phyloP scores from a whole-genome alignment of 2,888 invertebrate genomes.

The Formica aserva region DNA sequence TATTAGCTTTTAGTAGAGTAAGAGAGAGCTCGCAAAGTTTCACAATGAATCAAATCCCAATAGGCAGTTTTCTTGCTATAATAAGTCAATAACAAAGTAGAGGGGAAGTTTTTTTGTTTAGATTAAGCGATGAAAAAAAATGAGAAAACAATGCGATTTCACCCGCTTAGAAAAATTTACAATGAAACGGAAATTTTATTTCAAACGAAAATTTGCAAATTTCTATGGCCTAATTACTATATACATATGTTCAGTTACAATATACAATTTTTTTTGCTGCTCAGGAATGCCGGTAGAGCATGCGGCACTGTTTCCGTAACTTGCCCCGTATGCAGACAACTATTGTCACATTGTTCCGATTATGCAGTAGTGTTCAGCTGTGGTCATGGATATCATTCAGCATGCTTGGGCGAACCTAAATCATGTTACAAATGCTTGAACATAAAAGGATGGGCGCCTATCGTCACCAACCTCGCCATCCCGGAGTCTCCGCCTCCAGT shows the following conservation, averaged over 20 bases:
- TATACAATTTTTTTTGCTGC: constrained; percentile 46
- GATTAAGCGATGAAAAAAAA: neutral
- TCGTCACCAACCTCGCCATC: constrained; percentile 75
- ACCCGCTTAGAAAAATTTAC: neutral
- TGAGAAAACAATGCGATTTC: neutral
- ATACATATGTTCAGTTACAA: neutral
- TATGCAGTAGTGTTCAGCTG: constrained; percentile 82
- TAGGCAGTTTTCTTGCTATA: neutral
- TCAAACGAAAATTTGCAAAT: neutral
- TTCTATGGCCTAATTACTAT: neutral
- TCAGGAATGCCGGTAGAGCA: constrained; percentile 82
- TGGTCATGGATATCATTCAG: constrained; percentile 83
- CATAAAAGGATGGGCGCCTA: constrained; percentile 83
- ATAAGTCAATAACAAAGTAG: neutral
- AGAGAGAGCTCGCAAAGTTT: neutral
- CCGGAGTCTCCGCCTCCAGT: constrained; percentile 20
- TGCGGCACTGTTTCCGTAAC: constrained; percentile 78
- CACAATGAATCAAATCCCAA: neutral
- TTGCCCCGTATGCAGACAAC: constrained; percentile 82
- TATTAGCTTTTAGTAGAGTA: neutral
- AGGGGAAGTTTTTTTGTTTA: neutral
- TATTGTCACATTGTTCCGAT: constrained; percentile 79
- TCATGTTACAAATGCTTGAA: constrained; percentile 83
- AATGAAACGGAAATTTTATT: no score
- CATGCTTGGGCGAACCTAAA: constrained; percentile 82